A percentile compares a stretch with the other conserved stretches of the same genome.
These are phyloP conservation scores for Herpailurus yagouaroundi DNA, from an alignment of 2,113 vertebrate species.

Conservation along the genomic window DNA sequence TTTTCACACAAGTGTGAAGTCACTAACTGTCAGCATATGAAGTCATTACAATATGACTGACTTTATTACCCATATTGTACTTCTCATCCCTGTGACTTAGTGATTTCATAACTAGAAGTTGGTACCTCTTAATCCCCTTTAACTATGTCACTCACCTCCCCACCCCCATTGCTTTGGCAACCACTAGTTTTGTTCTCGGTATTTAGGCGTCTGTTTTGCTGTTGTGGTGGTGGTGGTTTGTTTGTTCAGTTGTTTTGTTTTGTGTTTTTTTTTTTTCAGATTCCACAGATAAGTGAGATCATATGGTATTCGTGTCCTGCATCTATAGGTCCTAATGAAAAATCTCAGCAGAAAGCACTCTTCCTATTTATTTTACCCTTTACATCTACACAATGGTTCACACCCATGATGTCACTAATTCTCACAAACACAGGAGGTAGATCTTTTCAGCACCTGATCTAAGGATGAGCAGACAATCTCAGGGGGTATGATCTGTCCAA, in stretches of 20 bases:
- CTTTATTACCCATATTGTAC: not conserved
- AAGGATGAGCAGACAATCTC: not conserved
- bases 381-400: not conserved
- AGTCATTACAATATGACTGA: not conserved
- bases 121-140: not conserved
- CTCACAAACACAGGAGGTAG: not conserved
- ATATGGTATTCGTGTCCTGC: not conserved
- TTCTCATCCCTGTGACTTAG: not conserved
- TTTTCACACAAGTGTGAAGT: not conserved
- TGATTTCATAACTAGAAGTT: not conserved
- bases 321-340: not conserved
- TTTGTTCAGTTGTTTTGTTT: not conserved
- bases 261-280: not conserved
- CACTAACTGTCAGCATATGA: not conserved
- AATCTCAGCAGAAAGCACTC: not conserved
- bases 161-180: not conserved
- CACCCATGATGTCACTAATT: too few relatives aligned
- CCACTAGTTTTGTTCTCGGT: not conserved
- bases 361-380: not conserved
- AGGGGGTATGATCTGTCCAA: not conserved
- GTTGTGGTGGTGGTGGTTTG: not conserved
- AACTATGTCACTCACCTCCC: not conserved
- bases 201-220: not conserved
- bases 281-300: not conserved
- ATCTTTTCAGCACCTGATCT: not conserved